Base-by-base conservation (phyloP, 1,140 invertebrate genomes). In the Drosophila fuyamai region DNA sequence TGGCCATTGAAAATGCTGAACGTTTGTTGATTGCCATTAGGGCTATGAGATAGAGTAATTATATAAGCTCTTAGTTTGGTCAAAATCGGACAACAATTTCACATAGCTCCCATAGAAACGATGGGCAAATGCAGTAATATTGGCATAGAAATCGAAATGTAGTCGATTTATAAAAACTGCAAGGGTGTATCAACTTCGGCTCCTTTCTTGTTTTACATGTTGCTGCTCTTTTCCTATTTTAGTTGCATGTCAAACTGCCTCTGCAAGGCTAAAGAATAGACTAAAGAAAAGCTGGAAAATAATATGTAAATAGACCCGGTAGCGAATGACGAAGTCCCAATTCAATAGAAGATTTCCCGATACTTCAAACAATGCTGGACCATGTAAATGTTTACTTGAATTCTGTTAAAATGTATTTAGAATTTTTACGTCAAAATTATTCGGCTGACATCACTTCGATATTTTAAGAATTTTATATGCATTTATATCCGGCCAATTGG, bases 1-100 rank as follows among this genome's bases (percentile, higher is more conserved):
- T 59, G 73, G 41, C 59, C 77, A 76, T 72, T 68, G 81, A 80
- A 65, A 83, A 83, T 79, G 56, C 54, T 18, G 29, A 35, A 66
- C 44, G 63, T 13, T 54, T 59, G 50, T 60, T 76, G 81, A 71
- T 80, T 80, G 76, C 78, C 81, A 77, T 74, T 81, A 73, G 60
- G 55, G 81, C 81, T 85, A 84, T 84, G 18, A 23, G 18, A 23
- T 23, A 23, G 1, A 23, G 18, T 23, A 23, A 23, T 23, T 23
- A 23, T 2, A 2, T 23, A 23, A 1, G 18, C 18, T 23, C 3
- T 23, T 23, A 23, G 18, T 23, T 23, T 23, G 1, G 18, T 23
- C 18, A 23, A 23, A 23, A 23, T 23, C 18, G 18, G 2, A 1
- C 18, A 23, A 23, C 18, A 23, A 23, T 2, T 2, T 23, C 18